These are phyloP conservation scores for Parazoanthus atlanticus DNA, from an alignment of 92 coral and sea anemone species.

Conservation along the genomic window DNA sequence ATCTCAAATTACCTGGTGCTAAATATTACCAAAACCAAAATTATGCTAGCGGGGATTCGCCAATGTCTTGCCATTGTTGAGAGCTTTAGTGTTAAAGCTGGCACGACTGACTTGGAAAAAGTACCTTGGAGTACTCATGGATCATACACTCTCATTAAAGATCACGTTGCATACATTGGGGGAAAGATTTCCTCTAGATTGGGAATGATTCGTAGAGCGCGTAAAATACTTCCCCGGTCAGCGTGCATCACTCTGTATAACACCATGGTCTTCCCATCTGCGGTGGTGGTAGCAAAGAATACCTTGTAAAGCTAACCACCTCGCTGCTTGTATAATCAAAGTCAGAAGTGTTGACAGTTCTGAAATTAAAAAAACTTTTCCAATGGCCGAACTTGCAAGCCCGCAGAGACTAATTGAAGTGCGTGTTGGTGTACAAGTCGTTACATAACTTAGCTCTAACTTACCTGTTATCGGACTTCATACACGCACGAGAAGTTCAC, in stretches of 20 bases:
- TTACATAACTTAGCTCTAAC: slow-evolving; percentile 42
- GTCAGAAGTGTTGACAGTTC: background rate
- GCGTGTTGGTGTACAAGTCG: slow-evolving; percentile 40
- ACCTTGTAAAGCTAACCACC: background rate
- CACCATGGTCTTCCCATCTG: background rate
- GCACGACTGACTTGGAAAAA: too few relatives aligned
- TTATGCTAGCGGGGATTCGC: too few relatives aligned
- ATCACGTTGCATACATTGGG: background rate
- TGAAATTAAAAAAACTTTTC: background rate
- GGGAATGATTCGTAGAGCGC: slow-evolving; percentile 1
- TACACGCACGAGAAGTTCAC: too few relatives aligned
- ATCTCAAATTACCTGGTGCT: too few relatives aligned
- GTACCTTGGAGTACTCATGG: too few relatives aligned
- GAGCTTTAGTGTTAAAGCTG: too few relatives aligned
- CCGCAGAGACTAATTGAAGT: slow-evolving; percentile 40
- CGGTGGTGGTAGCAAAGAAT: background rate
- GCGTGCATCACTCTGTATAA: background rate
- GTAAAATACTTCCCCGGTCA: background rate
- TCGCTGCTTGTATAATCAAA: background rate
- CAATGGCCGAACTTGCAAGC: too few relatives aligned
- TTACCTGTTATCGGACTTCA: too few relatives aligned
- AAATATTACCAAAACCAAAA: too few relatives aligned
- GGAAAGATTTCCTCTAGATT: background rate
- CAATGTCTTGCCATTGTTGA: too few relatives aligned
- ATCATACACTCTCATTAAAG: background rate